Percentiles rank a stretch among this genome's conserved stretches.
Evolutionary conservation across 2,888 invertebrate species (phyloP).

Genomic region (Meiosimyza decipiens): DNA sequence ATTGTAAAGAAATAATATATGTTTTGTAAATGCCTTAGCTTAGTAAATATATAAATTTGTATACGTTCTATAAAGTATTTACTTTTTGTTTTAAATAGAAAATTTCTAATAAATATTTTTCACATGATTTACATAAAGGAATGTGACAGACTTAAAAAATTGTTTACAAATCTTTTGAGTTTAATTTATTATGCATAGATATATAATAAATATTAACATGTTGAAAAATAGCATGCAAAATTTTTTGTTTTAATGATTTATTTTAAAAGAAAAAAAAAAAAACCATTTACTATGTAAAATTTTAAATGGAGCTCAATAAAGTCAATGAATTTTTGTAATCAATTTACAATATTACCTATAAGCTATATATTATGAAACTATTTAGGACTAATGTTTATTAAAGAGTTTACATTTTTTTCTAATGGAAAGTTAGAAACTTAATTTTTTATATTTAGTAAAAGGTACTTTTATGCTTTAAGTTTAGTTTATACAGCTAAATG

Average conservation of each 20-base stretch:
- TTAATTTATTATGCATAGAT: no score
- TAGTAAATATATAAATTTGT: conserved; percentile 17
- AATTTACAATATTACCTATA: no score
- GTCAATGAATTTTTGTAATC: not conserved
- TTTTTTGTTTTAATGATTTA: conserved; percentile 11
- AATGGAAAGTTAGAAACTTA: no score
- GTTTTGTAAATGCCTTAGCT: conserved; percentile 14
- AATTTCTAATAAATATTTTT: conserved; percentile 14
- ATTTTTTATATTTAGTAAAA: no score
- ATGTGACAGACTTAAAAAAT: conserved; percentile 9
- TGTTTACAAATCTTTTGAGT: not conserved
- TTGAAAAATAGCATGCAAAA: no score
- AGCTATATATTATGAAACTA: no score
- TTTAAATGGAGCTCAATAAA: conserved; percentile 9
- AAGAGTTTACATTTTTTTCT: no score
- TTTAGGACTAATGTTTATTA: no score
- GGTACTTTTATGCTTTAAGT: no score
- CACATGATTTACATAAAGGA: not conserved
- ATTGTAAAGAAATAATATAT: conserved; percentile 16
- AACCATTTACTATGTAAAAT: not conserved
- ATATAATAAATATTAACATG: no score
- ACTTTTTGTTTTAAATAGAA: conserved; percentile 25
- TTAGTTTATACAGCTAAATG: no score
- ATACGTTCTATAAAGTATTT: conserved; percentile 25
- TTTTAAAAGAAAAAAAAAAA: conserved; percentile 16